Evolutionary conservation across 2,113 vertebrate genomes (phyloP).

Genomic region (Hydrolagus affinis): DNA sequence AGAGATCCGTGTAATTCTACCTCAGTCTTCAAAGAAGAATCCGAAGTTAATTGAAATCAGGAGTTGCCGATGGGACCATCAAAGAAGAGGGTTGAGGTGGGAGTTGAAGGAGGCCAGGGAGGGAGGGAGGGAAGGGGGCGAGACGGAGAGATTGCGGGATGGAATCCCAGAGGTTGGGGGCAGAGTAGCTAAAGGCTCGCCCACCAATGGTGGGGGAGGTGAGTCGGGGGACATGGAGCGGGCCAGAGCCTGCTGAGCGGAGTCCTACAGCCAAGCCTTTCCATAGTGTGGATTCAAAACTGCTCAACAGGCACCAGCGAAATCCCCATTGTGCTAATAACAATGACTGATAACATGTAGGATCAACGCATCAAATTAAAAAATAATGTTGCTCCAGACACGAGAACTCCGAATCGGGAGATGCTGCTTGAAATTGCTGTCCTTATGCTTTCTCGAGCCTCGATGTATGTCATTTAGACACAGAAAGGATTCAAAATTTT

Average conservation of each 20-base stretch:
- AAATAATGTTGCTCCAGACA: neutral
- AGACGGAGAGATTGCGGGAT: too few species aligned
- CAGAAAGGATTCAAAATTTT: too few species aligned
- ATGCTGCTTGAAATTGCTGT: neutral
- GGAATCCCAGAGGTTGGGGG: too few species aligned
- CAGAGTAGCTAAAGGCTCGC: too few species aligned
- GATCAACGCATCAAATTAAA: neutral
- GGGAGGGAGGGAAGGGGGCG: too few species aligned
- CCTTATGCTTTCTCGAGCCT: neutral
- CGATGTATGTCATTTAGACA: too few species aligned
- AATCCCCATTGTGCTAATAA: neutral
- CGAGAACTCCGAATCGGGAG: neutral
- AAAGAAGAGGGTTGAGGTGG: too few species aligned
- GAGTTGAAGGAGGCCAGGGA: too few species aligned
- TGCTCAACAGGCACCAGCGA: neutral
- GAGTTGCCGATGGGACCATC: neutral
- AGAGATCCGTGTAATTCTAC: neutral
- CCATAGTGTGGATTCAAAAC: neutral
- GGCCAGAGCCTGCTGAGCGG: too few species aligned
- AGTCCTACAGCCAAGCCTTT: neutral
- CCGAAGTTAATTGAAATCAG: neutral
- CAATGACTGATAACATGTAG: neutral
- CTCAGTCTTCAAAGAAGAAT: neutral
- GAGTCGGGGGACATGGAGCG: too few species aligned
- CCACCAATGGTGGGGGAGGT: too few species aligned